Percentiles rank a stretch among this genome's conserved stretches.
These are phyloP conservation scores for Ceratina calcarata DNA, from an alignment of 1,140 invertebrate species.

Conservation along the genomic window DNA sequence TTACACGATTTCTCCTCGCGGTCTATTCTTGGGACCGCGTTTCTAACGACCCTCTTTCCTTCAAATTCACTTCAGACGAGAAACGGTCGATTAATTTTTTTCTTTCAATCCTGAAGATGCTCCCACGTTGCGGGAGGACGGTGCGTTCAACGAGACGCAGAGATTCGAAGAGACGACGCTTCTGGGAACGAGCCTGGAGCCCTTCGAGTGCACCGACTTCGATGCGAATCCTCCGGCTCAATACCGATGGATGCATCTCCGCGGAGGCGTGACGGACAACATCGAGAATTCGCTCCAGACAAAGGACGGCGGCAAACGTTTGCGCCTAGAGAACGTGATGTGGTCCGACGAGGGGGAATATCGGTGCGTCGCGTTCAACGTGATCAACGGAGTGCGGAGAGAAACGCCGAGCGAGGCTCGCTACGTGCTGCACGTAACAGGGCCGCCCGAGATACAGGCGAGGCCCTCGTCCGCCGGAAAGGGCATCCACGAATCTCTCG, in stretches of 20 bases:
- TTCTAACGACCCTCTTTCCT: too few relatives aligned
- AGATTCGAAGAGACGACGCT: constrained; percentile 70
- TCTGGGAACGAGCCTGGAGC: constrained; percentile 84
- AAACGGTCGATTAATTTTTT: too few relatives aligned
- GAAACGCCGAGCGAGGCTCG: constrained; percentile 72
- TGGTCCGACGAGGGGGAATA: constrained; percentile 79
- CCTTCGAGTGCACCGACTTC: constrained; percentile 88
- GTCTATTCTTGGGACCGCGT: too few relatives aligned
- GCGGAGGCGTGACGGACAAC: constrained; percentile 70
- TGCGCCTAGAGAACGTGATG: constrained; percentile 73
- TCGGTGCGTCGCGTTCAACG: constrained; percentile 76
- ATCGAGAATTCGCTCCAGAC: constrained; percentile 70
- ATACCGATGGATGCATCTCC: constrained; percentile 81
- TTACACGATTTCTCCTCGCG: too few relatives aligned
- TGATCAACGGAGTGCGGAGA: constrained; percentile 75
- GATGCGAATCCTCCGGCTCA: constrained; percentile 91
- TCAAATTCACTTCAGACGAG: too few relatives aligned
- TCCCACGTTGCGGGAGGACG: constrained; percentile 87
- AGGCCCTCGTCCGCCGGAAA: constrained; percentile 64
- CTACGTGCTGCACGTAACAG: constrained; percentile 75
- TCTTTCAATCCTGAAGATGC: constrained; percentile 82
- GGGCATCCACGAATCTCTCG: constrained; percentile 73
- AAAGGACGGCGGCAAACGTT: constrained; percentile 62
- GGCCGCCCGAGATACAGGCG: constrained; percentile 77
- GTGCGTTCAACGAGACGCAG: constrained; percentile 82